Base-by-base conservation (phyloP, 2,113 vertebrate species). In the Fulica atra region DNA sequence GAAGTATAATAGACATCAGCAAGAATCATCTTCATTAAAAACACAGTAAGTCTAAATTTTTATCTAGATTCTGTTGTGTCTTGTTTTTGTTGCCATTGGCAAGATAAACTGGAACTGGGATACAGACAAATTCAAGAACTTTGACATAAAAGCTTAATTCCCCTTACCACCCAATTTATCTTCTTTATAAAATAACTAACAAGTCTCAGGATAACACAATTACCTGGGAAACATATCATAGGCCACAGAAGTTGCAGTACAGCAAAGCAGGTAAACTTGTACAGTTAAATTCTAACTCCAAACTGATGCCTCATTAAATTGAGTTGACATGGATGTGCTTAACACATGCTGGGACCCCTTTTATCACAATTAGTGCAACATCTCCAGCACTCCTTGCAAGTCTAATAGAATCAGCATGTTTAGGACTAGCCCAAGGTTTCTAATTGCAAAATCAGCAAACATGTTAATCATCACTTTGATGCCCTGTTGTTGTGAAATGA, bases 341-440 rank as follows among this genome's bases (percentile, higher is more conserved):
- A 92, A 50, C 86, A 91, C 89, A 88, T 50, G 94, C 93, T 77
- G 91, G 98, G 96, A 95, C 92, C 90, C 95, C 94, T 95, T 95
- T 96, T 84, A 97, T 97, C 95, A 93, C 96, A 97, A 96, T 98
- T 95, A 97, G 93, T 79, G 88, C 86, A 78, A 92, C 86, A 92
- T 95, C 97, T 97, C 96, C 89, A 89, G 85, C 50, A 31, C 92
- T 95, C 81, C 92, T 91, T 44, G 65, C 84, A 51, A 38, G 76
- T 83, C 88, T 61, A 81, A 71, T 69, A 81, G 92, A 93, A 73
- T 86, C 94, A 70, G 89, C 63, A 51, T 78, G 90, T 70, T 92
- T 73, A 72, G 86, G 63, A 54, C 82, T 56, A 64, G 87, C 74
- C 84, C 48, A 33, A 59, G 92, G 82, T 76, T 88, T 86, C 72